Evolutionary conservation across 1,140 invertebrate species (phyloP), one percentile per base, ranked within the genome.

Genomic region (Cydia splendana): DNA sequence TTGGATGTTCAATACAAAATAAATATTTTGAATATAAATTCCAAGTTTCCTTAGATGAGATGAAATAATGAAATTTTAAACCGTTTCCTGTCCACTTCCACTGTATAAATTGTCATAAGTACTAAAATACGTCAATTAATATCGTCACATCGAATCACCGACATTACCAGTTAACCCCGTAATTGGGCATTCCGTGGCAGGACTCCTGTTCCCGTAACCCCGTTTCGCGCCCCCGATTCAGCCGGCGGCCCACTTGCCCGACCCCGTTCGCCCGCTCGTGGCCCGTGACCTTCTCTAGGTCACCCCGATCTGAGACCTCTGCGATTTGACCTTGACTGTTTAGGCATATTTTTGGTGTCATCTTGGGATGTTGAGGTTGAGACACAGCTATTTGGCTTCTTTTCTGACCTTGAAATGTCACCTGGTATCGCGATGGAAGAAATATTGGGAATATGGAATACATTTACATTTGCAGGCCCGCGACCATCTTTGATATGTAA

Each of bases 241-340:
- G 38, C 12, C 28, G 4, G 65, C 30, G 65, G 65, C 65, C 65
- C 28, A 67, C 28, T 67, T 67, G 65, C 4, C 3, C 67, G 67
- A 38, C 67, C 67, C 67, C 67, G 67, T 71, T 20, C n/a, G 30
- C n/a, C 7, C 30, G 65, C 18, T 7, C 65, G 65, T 10, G 65
- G 53, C 57, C 57, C 57, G 65, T 42, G 67, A 71, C 67, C 67
- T 71, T 45, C 38, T 3, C 67, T 71, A 38, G 67, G 67, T 71
- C 67, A 71, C 67, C 67, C 34, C 67, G 7, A 71, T 71, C 9
- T 9, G 67, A 34, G n/a, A 18, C 67, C 67, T 45, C 67, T 12
- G 67, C n/a, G 15, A 18, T 18, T 18, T 71, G 67, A 71, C 67
- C 67, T 71, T 71, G 67, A 71, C 67, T 24, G 18, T 24, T 10